Base-by-base conservation (phyloP, 92 coral and sea anemone species). In the Meandrina meandrites region DNA sequence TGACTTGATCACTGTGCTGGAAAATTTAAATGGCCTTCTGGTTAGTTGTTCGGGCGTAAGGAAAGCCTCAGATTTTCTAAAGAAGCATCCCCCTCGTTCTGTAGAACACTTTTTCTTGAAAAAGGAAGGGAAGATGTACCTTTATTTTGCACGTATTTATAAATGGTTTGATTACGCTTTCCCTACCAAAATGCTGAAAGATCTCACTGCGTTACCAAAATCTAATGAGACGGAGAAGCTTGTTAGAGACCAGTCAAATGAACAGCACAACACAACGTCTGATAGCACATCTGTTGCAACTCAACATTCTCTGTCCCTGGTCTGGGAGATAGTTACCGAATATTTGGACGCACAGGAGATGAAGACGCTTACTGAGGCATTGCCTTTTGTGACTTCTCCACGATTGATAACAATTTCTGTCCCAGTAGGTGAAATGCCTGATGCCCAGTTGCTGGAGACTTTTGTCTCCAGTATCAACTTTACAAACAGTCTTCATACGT, bases 21-120 rank as follows among this genome's bases (percentile, higher is more conserved):
- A 79, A 31, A 45, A 79, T 30, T 51, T 79, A 15, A 53, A 47
- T 5, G 80, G 60, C 5, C 2, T 13, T 5, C 34, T 77, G 47
- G 80, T 48, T 1, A 77, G 80, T 35, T 79, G 47, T 30, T 56
- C 82, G 16, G 82, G 82, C n/a, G 47, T n/a, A n/a, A n/a, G n/a
- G n/a, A n/a, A n/a, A n/a, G n/a, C n/a, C n/a, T n/a, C n/a, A n/a
- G n/a, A n/a, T 4, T 79, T 79, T 53, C 45, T 79, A 0, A 79
- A 8, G 45, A 79, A 53, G 42, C 17, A 53, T 21, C 17, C 11
- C 19, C 22, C 35, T 18, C 30, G 67, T 53, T 5, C 0, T 1
- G 82, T 53, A 7, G 0, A 19, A n/a, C 27, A 79, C 2, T 79
- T 79, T 53, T 79, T 79, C 67, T 31, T 79, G 58, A 79, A 79